These are phyloP conservation scores for Lepidurus couesii DNA, from an alignment of 1,140 invertebrate species.

Conservation along the genomic window DNA sequence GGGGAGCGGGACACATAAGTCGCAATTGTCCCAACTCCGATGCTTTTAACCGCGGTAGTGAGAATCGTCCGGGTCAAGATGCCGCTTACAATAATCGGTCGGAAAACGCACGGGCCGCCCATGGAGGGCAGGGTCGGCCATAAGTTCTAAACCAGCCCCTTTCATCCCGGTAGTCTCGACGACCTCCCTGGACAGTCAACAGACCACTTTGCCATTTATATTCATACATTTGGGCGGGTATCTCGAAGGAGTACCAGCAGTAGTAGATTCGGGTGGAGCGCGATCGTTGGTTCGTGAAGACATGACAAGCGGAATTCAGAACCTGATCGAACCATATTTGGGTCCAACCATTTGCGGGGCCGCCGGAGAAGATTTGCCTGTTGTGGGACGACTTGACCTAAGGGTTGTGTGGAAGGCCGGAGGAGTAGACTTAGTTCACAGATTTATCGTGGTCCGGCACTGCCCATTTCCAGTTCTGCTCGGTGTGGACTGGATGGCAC, in stretches of 20 bases:
- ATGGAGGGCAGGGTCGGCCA: neutral
- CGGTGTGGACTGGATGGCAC: conserved; percentile 12
- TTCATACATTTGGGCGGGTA: too few relatives aligned
- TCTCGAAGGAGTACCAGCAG: neutral
- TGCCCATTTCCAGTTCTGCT: conserved; percentile 23
- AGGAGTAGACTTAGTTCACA: neutral
- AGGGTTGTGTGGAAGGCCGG: neutral
- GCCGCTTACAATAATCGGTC: conserved; percentile 61
- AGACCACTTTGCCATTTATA: too few relatives aligned
- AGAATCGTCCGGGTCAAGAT: too few relatives aligned
- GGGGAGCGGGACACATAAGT: too few relatives aligned
- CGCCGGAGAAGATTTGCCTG: neutral
- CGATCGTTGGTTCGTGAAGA: neutral
- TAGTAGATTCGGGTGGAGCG: neutral
- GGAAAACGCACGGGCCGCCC: conserved; percentile 30
- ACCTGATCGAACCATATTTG: neutral
- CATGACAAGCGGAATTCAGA: neutral
- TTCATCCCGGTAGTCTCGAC: neutral
- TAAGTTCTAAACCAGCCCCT: neutral
- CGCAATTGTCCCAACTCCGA: too few relatives aligned
- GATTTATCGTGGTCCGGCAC: conserved; percentile 1
- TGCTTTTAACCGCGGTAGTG: too few relatives aligned
- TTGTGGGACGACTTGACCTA: neutral
- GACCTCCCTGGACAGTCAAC: too few relatives aligned
- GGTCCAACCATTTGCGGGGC: neutral